These are phyloP conservation scores for Armadillidium nasatum DNA, from an alignment of 1,140 invertebrate genomes.

Conservation along the genomic window DNA sequence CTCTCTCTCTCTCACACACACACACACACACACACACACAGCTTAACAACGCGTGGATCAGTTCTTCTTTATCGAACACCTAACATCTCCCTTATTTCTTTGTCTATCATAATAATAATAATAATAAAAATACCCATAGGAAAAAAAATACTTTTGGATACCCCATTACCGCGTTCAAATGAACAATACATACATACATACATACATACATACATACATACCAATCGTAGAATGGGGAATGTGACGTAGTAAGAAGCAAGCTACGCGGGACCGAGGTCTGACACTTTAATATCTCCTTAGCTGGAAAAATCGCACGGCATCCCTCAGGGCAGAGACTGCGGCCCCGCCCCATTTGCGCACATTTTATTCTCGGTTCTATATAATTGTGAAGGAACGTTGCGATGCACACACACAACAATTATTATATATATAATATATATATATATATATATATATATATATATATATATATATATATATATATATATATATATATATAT, in stretches of 20 bases:
- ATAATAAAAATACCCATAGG: no score
- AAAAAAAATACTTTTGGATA: no score
- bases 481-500: slow-evolving; percentile 13
- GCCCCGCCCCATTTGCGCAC: background rate
- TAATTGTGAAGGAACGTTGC: no score
- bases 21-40: no score
- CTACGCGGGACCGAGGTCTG: background rate
- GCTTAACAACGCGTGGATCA: no score
- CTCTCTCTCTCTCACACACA: background rate
- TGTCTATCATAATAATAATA: no score
- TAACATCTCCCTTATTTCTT: no score
- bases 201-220: no score
- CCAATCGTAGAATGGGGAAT: background rate
- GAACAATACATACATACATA: no score
- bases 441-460: background rate
- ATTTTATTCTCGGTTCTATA: background rate
- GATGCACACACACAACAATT: background rate
- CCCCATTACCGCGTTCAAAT: no score
- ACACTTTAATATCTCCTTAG: slow-evolving; percentile 8
- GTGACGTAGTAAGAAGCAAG: slow-evolving; percentile 6
- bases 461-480: background rate
- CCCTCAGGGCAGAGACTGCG: background rate
- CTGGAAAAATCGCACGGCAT: slow-evolving; percentile 2
- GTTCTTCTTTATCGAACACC: no score
- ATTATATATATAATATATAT: slow-evolving; percentile 9